These are phyloP conservation scores for Formica selysi DNA, from an alignment of 1,140 invertebrate species.

Conservation along the genomic window DNA sequence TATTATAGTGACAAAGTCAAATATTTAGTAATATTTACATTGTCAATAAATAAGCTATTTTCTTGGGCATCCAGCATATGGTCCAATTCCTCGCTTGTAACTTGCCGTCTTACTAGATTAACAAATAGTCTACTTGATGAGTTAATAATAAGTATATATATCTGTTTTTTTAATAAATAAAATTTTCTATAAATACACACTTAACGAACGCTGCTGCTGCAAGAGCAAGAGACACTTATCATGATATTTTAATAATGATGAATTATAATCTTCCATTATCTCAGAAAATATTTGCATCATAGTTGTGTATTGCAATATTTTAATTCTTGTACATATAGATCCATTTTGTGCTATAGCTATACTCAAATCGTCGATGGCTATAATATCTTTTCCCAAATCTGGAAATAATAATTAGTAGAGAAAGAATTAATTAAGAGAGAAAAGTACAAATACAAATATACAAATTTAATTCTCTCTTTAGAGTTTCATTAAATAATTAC, in stretches of 20 bases:
- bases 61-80: constrained; percentile 87
- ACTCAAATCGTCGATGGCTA: constrained; percentile 75
- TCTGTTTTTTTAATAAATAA: constrained; percentile 1
- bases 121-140: constrained; percentile 19
- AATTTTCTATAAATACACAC: constrained; percentile 85
- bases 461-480: constrained; percentile 5
- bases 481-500: not conserved
- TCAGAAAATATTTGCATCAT: constrained; percentile 85
- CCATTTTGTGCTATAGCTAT: constrained; percentile 72
- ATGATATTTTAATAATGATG: constrained; percentile 90
- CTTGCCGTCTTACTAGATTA: constrained; percentile 86
- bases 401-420: constrained; percentile 33
- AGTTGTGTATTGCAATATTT: constrained; percentile 85
- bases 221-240: constrained; percentile 91
- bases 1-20: constrained; percentile 45
- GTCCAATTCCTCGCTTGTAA: constrained; percentile 87
- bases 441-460: not conserved
- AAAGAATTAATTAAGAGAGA: not conserved
- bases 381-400: constrained; percentile 80
- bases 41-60: constrained; percentile 88
- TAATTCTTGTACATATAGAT: constrained; percentile 83
- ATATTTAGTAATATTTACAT: constrained; percentile 85
- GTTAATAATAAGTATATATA: not conserved
- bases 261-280: constrained; percentile 92
- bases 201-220: constrained; percentile 91